These are phyloP conservation scores for Bombus turneri DNA, from an alignment of 1,140 invertebrate genomes.

Conservation along the genomic window DNA sequence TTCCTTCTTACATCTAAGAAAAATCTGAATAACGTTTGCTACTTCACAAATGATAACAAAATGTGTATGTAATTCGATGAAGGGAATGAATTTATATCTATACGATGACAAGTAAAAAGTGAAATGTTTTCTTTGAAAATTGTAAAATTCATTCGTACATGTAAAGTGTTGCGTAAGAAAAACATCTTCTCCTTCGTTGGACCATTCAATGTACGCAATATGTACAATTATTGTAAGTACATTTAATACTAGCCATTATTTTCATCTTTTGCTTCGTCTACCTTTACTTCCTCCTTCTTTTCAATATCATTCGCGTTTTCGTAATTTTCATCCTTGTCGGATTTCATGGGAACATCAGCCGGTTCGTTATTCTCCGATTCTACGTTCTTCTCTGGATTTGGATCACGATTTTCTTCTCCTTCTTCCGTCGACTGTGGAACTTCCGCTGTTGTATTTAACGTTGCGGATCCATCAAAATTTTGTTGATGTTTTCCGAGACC, in stretches of 20 bases:
- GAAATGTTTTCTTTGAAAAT: slow-evolving; percentile 31
- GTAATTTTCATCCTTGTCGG: slow-evolving; percentile 65
- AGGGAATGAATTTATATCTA: slow-evolving; percentile 37
- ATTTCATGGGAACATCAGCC: slow-evolving; percentile 49
- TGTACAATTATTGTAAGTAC: slow-evolving; percentile 71
- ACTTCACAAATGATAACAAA: slow-evolving; percentile 23
- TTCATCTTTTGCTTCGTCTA: slow-evolving; percentile 66
- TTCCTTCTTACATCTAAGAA: slow-evolving; percentile 11
- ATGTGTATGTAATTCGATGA: slow-evolving; percentile 28
- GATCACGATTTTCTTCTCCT: slow-evolving; percentile 80
- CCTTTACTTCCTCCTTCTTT: slow-evolving; percentile 64
- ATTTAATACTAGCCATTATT: slow-evolving; percentile 77
- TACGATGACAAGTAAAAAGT: slow-evolving; percentile 43
- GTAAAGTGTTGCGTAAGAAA: slow-evolving; percentile 45
- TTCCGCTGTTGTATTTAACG: slow-evolving; percentile 53
- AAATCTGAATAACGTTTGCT: neutral
- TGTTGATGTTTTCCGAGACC: slow-evolving; percentile 74
- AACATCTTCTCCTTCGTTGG: slow-evolving; percentile 43
- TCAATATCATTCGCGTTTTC: slow-evolving; percentile 64
- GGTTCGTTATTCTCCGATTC: slow-evolving; percentile 50
- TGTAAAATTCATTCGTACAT: slow-evolving; percentile 34
- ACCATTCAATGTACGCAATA: slow-evolving; percentile 63
- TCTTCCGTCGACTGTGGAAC: slow-evolving; percentile 67
- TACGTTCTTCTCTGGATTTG: slow-evolving; percentile 78
- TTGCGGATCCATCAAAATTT: slow-evolving; percentile 65